phyloP scores from a whole-genome alignment of 2,888 invertebrate species.

The Eumerus sabulonum region DNA sequence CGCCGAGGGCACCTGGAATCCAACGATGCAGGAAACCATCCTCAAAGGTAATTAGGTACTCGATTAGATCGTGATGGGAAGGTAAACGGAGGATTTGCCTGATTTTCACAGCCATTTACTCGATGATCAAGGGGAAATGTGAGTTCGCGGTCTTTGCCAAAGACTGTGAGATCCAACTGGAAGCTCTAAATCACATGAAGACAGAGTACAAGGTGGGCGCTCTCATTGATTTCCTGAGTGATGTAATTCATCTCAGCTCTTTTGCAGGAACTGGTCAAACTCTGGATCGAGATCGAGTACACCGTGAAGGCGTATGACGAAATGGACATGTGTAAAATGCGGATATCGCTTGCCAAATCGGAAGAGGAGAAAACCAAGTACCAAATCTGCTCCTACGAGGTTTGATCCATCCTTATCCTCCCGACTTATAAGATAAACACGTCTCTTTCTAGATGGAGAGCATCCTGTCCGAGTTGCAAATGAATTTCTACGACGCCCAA shows the following conservation, averaged over 20 bases:
- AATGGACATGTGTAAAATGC: slow-evolving; percentile 85
- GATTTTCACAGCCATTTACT: slow-evolving; percentile 16
- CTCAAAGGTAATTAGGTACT: slow-evolving; percentile 79
- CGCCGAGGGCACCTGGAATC: slow-evolving; percentile 83
- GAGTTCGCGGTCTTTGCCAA: slow-evolving; percentile 74
- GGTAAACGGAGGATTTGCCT: background rate
- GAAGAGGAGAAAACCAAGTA: slow-evolving; percentile 72
- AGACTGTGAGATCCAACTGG: slow-evolving; percentile 80
- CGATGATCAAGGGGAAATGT: slow-evolving; percentile 6
- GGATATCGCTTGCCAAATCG: slow-evolving; percentile 75
- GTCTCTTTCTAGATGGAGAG: slow-evolving; percentile 68
- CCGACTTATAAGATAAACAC: too few relatives aligned
- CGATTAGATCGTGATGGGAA: too few relatives aligned
- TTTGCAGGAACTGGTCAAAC: slow-evolving; percentile 73
- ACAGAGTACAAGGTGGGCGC: slow-evolving; percentile 82
- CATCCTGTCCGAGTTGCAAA: slow-evolving; percentile 69
- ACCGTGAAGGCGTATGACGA: slow-evolving; percentile 84
- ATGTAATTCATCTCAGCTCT: background rate
- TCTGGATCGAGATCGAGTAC: slow-evolving; percentile 78
- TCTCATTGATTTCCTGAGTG: too few relatives aligned
- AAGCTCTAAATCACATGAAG: slow-evolving; percentile 82
- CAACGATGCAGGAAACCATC: slow-evolving; percentile 81
- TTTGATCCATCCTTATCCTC: slow-evolving; percentile 31
- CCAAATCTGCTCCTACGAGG: slow-evolving; percentile 71
- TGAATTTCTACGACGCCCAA: slow-evolving; percentile 72